Evolutionary conservation across 64 coral and sea anemone species (phyloP).

Genomic region (Pocillopora damicornis): DNA sequence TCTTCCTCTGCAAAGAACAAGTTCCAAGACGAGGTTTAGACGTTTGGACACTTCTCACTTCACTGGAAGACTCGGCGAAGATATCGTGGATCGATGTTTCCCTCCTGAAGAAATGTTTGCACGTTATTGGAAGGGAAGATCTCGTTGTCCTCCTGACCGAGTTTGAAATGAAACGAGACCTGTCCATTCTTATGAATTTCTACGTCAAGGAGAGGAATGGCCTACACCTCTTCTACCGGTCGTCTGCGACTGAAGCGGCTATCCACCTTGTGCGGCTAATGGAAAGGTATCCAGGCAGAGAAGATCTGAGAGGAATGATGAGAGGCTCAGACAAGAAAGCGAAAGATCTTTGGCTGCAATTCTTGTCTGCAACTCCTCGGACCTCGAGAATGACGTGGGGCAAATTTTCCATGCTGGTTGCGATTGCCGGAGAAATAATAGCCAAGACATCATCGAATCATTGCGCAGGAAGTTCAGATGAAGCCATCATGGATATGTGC

Average conservation of each 20-base stretch:
- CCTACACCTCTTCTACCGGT: background rate
- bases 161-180: background rate
- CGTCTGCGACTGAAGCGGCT: background rate
- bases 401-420: background rate
- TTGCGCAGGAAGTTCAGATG: background rate
- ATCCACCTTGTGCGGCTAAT: background rate
- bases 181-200: background rate
- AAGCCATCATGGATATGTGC: background rate
- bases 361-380: background rate
- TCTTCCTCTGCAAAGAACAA: background rate
- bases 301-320: background rate
- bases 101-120: background rate
- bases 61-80: background rate
- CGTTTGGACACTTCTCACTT: background rate
- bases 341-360: background rate
- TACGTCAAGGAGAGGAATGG: background rate
- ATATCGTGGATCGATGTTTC: slow-evolving; percentile 11
- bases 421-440: background rate
- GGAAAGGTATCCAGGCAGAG: background rate
- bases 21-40: background rate
- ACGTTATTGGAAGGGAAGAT: background rate
- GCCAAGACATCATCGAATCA: background rate
- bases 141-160: background rate
- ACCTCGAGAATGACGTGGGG: background rate
- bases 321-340: background rate